Evolutionary conservation across 1,140 invertebrate genomes (phyloP).

Genomic region (Metaphire vulgaris): DNA sequence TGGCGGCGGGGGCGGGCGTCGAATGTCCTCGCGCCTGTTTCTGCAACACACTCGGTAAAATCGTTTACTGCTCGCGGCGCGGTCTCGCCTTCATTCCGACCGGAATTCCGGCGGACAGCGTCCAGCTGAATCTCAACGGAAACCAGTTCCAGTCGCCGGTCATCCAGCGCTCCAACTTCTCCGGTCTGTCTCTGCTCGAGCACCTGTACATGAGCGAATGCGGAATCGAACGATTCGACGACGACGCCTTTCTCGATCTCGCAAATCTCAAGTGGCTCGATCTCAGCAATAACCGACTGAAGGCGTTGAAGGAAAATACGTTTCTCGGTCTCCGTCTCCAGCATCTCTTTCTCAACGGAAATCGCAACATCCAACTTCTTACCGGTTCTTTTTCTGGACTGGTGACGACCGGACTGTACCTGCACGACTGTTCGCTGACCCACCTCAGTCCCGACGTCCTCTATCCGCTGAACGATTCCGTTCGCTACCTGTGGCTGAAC

Average conservation of each 20-base stretch:
- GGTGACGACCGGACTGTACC: constrained; percentile 45
- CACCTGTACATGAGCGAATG: constrained; percentile 46
- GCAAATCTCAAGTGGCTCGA: constrained; percentile 46
- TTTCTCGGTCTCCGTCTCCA: constrained; percentile 46
- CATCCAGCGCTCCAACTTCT: constrained; percentile 42
- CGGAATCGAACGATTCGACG: constrained; percentile 44
- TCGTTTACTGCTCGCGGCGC: constrained; percentile 46
- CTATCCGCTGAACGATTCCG: constrained; percentile 42
- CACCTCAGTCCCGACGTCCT: constrained; percentile 41
- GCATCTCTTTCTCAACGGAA: constrained; percentile 48
- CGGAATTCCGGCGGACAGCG: constrained; percentile 43
- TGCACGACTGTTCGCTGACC: constrained; percentile 43
- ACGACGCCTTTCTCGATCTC: constrained; percentile 45
- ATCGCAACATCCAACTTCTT: constrained; percentile 41
- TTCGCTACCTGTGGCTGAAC: constrained; percentile 46
- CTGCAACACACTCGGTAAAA: constrained; percentile 42
- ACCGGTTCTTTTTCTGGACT: constrained; percentile 43
- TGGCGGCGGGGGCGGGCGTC: not conserved
- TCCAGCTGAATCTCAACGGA: constrained; percentile 46
- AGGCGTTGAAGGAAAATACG: constrained; percentile 42
- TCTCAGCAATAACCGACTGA: constrained; percentile 46
- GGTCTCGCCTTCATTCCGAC: constrained; percentile 41
- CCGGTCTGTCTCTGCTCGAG: constrained; percentile 37
- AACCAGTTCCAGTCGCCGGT: constrained; percentile 41
- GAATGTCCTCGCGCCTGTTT: constrained; percentile 45